Evolutionary conservation across 2,797 vertebrate species (phyloP), one percentile per base, ranked within the genome.

Genomic region (Clarias pachynema): DNA sequence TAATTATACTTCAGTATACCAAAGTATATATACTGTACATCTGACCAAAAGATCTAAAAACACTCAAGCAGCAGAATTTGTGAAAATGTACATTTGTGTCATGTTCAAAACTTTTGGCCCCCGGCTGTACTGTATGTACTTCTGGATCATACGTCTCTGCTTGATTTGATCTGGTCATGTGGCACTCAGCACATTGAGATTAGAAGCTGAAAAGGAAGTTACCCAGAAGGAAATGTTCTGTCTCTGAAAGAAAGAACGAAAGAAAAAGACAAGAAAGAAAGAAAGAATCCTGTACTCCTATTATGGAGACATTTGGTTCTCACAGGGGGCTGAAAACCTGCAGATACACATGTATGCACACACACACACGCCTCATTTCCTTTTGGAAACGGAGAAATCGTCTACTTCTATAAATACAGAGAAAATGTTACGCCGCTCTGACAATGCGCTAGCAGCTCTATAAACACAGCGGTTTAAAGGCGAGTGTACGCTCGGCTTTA

Each of bases 391-490:
- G 62, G 37, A 62, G 3, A n/a, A 40, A 63, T 49, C 59, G 40
- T 83, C 68, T 44, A 34, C 24, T 62, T 29, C 81, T 74, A 74
- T 74, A 83, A 83, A 83, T 53, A 73, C 81, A 65, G 70, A 49
- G 57, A 26, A 83, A 73, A 74, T 26, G 70, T 63, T 83, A 44
- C 40, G 34, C n/a, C 16, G 9, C 20, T 31, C 57, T 63, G 70
- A 78, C 66, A 60, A 29, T 74, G 56, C 80, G 66, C 34, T 85
- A 44, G 53, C 77, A 70, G 84, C 37, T 81, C 40, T 77, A 83
- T 84, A 89, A 86, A 90, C 84, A 85, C 62, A 44, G 57, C 1
- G 37, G 79, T 15, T 29, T 81, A 66, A 70, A 60, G 69, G 15
- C 3, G 29, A 12, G 69, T 82, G 56, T 65, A 84, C 59, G 56